Percentiles rank a stretch among this genome's conserved stretches.
phyloP scores from a whole-genome alignment of 2,888 invertebrate genomes.

The Parnassius glacialis region DNA sequence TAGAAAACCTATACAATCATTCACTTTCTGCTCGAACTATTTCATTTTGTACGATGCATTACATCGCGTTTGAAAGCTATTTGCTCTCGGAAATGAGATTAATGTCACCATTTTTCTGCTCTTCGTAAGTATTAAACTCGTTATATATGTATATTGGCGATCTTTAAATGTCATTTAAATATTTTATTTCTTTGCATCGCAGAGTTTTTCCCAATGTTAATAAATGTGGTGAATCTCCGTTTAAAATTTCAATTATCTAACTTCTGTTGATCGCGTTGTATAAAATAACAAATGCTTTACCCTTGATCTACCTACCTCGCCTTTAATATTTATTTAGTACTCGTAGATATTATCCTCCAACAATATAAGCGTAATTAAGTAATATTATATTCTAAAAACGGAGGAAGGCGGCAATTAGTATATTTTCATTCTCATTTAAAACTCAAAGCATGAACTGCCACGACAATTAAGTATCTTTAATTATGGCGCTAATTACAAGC shows the following conservation, averaged over 20 bases:
- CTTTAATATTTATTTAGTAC: too few species aligned
- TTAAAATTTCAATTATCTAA: too few species aligned
- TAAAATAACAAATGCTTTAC: too few species aligned
- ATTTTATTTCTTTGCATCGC: too few species aligned
- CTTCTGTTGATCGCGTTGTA: too few species aligned
- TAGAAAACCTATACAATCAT: conserved; percentile 22
- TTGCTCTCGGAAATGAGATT: conserved; percentile 29
- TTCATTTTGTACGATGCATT: conserved; percentile 28
- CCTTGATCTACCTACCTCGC: too few species aligned
- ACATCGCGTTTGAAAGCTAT: conserved; percentile 28
- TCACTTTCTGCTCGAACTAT: conserved; percentile 26
- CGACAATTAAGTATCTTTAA: conserved; percentile 28
- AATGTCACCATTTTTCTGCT: conserved; percentile 28
- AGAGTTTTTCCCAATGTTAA: too few species aligned
- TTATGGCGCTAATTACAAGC: conserved; percentile 28
- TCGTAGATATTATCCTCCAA: too few species aligned
- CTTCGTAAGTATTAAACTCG: conserved; percentile 27
- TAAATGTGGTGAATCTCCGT: too few species aligned
- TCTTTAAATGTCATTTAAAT: too few species aligned
- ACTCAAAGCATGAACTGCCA: conserved; percentile 27
- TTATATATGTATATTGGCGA: conserved; percentile 5
- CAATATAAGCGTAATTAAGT: conserved; percentile 13
- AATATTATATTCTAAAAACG: conserved; percentile 23
- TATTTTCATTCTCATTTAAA: conserved; percentile 25
- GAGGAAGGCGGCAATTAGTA: conserved; percentile 24